Evolutionary conservation across 2,797 vertebrate genomes (phyloP).

Genomic region (Schizopygopsis malacanthus): DNA sequence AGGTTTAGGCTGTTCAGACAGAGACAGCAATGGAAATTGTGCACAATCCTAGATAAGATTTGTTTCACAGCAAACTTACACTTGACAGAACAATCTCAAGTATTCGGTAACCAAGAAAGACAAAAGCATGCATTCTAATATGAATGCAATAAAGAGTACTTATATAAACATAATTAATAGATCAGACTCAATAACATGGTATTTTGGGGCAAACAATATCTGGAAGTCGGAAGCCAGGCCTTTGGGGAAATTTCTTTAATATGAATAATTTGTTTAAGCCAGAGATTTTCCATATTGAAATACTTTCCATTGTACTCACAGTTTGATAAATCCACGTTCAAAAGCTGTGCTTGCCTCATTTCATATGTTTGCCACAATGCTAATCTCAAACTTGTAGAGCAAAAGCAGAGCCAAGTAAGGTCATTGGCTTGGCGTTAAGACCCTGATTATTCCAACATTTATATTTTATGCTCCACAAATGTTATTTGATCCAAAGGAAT

Average conservation of each 20-base stretch:
- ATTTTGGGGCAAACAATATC: constrained; percentile 34
- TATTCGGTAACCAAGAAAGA: neutral
- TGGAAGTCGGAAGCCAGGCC: constrained; percentile 5
- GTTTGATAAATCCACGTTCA: constrained; percentile 57
- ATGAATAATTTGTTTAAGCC: constrained; percentile 58
- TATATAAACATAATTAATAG: neutral
- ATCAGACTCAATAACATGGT: constrained; percentile 31
- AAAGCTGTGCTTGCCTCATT: constrained; percentile 42
- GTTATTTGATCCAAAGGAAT: neutral
- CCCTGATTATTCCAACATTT: neutral
- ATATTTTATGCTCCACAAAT: neutral
- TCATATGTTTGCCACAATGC: constrained; percentile 49
- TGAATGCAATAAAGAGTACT: neutral
- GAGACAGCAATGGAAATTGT: neutral
- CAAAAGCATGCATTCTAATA: neutral
- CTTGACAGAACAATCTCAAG: neutral
- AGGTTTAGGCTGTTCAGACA: neutral
- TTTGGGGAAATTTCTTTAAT: constrained; percentile 49
- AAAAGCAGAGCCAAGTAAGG: constrained; percentile 24
- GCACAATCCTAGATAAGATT: neutral
- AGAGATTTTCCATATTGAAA: constrained; percentile 59
- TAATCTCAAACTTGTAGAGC: constrained; percentile 46
- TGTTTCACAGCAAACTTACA: constrained; percentile 3
- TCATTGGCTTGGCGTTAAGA: neutral
- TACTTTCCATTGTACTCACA: constrained; percentile 61